Conservation (phyloP, 2,113 vertebrate species). For the Xenopus laevis region DNA sequence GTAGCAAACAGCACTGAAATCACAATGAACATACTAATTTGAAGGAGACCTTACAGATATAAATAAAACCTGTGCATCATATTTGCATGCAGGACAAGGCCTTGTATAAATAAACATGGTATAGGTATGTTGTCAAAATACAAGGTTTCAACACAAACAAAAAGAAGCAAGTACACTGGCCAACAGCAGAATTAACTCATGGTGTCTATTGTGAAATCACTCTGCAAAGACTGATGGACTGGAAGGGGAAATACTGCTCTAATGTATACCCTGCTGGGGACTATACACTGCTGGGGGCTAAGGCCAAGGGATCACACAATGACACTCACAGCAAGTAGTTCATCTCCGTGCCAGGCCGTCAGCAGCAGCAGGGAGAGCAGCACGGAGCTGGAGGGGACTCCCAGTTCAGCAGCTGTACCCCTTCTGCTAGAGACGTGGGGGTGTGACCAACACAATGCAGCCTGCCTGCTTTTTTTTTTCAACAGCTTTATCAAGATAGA, state of each 20-base stretch:
- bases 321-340: slow-evolving; percentile 43
- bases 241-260: background rate
- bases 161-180: background rate
- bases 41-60: too few species aligned
- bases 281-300: background rate
- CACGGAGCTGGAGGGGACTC: slow-evolving; percentile 26
- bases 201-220: slow-evolving; percentile 18
- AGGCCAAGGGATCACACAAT: background rate
- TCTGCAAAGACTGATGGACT: slow-evolving; percentile 18
- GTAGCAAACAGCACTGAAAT: too few species aligned
- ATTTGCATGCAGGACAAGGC: too few species aligned
- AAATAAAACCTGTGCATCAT: too few species aligned
- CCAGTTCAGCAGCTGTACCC: slow-evolving; percentile 28
- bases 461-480: slow-evolving; percentile 14
- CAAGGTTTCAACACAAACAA: background rate
- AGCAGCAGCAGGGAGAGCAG: slow-evolving; percentile 4
- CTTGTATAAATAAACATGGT: too few species aligned
- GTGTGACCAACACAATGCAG: slow-evolving; percentile 37
- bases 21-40: too few species aligned
- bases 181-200: background rate
- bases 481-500: slow-evolving; percentile 26
- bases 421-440: slow-evolving; percentile 40
- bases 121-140: too few species aligned
- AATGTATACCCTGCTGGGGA: background rate
- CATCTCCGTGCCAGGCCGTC: slow-evolving; percentile 38